A percentile compares a stretch with the other conserved stretches of the same genome.
Evolutionary conservation across 2,113 vertebrate species (phyloP).

Genomic region (Aegypius monachus): DNA sequence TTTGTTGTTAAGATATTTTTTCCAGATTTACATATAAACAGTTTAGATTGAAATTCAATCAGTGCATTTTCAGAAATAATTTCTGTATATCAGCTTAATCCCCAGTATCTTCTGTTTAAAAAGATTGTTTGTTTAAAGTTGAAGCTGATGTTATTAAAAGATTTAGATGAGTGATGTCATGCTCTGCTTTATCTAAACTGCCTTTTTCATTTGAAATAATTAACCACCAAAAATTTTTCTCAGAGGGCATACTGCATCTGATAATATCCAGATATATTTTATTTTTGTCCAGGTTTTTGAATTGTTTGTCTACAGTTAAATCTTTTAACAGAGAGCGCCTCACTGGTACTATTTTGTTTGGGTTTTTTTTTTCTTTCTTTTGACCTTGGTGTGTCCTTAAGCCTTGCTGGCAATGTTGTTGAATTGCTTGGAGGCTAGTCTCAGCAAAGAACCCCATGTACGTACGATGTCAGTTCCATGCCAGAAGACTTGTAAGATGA

Average conservation of each 20-base stretch:
- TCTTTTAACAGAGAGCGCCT: accelerated
- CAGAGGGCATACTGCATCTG: not conserved
- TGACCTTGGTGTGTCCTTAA: constrained; percentile 41
- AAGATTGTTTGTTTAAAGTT: not conserved
- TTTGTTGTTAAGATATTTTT: not conserved
- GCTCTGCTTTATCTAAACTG: not conserved
- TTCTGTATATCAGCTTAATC: not conserved
- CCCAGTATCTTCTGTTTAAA: not conserved
- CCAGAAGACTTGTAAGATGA: constrained; percentile 13
- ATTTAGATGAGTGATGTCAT: not conserved
- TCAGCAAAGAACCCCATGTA: not conserved
- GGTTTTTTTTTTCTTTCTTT: not conserved
- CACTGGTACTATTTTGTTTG: not conserved
- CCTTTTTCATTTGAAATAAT: not conserved
- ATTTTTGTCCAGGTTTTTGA: not conserved
- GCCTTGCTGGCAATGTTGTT: not conserved
- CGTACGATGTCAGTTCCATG: not conserved
- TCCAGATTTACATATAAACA: not conserved
- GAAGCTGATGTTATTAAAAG: not conserved
- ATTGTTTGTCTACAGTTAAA: not conserved
- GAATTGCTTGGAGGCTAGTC: not conserved
- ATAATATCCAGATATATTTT: not conserved
- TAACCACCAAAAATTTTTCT: not conserved
- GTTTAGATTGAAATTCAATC: not conserved
- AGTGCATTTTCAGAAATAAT: not conserved